A percentile compares a stretch with the other conserved stretches of the same genome.
Conservation (phyloP, 2,797 vertebrate genomes). For the Gallinago solitaria region DNA sequence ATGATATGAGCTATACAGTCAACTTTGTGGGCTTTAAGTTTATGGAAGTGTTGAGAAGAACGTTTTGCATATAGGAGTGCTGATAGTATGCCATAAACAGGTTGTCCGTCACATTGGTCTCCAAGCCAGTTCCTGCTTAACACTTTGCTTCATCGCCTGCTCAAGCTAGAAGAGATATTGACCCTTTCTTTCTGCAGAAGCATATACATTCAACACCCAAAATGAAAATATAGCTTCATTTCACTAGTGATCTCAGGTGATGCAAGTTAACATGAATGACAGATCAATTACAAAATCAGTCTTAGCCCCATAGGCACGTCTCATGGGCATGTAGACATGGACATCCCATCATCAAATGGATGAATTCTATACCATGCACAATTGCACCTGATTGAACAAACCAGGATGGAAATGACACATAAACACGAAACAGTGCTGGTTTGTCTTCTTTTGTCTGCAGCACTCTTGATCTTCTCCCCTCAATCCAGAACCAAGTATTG, state of each 20-base stretch:
- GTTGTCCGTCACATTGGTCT: accelerated
- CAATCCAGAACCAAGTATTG: not conserved
- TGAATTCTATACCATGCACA: accelerated
- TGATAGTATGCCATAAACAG: not conserved
- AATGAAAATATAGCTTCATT: not conserved
- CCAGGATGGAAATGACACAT: accelerated
- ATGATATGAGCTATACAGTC: not conserved
- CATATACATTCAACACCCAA: not conserved
- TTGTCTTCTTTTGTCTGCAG: not conserved
- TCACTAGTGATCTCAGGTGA: not conserved
- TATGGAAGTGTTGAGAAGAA: not conserved
- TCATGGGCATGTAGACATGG: not conserved
- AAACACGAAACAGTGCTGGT: accelerated
- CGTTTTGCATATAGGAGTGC: not conserved
- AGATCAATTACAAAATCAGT: not conserved
- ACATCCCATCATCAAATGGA: not conserved
- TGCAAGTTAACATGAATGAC: not conserved
- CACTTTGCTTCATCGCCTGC: accelerated
- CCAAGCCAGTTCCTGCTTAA: not conserved
- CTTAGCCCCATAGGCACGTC: too few species aligned
- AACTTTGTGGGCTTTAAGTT: not conserved
- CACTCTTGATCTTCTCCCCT: not conserved
- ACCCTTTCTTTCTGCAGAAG: not conserved
- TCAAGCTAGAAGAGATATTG: not conserved
- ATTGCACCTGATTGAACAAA: not conserved